Percentiles rank a stretch among this genome's conserved stretches.
Evolutionary conservation across 2,888 invertebrate species (phyloP).

Genomic region (Cerastis leucographa): DNA sequence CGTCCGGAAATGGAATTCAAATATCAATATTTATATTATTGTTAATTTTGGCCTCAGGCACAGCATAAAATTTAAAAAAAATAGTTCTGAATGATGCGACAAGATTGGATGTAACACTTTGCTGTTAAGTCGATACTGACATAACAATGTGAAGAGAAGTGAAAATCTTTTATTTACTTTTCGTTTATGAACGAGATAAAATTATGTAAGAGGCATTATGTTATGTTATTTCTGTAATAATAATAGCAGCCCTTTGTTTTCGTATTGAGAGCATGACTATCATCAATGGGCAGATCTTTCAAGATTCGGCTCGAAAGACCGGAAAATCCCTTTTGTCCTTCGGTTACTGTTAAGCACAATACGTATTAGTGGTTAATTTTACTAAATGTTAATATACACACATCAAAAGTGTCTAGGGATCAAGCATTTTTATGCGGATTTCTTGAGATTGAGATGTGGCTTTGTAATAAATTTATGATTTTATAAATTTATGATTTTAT

Average conservation of each 20-base stretch:
- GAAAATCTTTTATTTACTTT: conserved; percentile 66
- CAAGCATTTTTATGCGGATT: too few relatives aligned
- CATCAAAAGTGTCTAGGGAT: too few relatives aligned
- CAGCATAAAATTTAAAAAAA: not conserved
- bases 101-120: conserved; percentile 33
- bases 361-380: not conserved
- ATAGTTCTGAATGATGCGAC: not conserved
- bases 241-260: conserved; percentile 43
- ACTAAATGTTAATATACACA: not conserved
- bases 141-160: conserved; percentile 68
- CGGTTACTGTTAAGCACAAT: not conserved
- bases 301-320: not conserved
- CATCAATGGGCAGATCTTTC: conserved; percentile 2
- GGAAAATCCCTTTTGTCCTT: not conserved
- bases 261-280: conserved; percentile 16
- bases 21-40: not conserved
- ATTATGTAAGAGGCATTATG: conserved; percentile 67
- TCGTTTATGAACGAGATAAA: conserved; percentile 54
- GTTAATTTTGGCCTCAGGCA: not conserved
- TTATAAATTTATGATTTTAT: too few relatives aligned
- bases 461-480: too few relatives aligned
- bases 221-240: conserved; percentile 59
- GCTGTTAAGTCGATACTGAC: conserved; percentile 51
- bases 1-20: not conserved
- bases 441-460: too few relatives aligned